Evolutionary conservation across 2,797 vertebrate species (phyloP), one percentile per base, ranked within the genome.

Genomic region (Paedocypris micromegethes): DNA sequence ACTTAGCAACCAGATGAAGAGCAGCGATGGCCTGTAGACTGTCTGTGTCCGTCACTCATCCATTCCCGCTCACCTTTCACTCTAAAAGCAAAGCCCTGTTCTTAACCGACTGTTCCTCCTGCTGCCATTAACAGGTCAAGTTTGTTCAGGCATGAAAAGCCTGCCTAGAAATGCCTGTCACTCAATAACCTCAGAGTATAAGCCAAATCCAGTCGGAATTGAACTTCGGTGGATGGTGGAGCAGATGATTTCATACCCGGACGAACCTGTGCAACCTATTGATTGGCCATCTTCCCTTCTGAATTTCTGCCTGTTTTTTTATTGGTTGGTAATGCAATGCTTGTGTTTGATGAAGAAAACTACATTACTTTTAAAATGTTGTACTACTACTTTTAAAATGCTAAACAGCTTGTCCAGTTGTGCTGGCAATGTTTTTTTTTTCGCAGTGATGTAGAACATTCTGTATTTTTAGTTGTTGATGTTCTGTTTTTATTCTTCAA

Each of bases 21-120:
- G 37, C 62, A 23, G 37, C 5, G 8, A 4, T 45, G 54, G 53
- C 53, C 5, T 5, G 45, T 49, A 50, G 52, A 63, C 6, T 8
- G 9, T 45, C 70, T 55, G 50, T 5, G 41, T 40, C 65, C 68
- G 73, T 67, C 68, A 67, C 58, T 68, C 66, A 62, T 54, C 23
- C 49, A 7, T 5, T 50, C 66, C 43, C 5, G 2, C 52, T 9
- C 50, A n/a, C 9, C 45, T 8, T 37, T 9, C 48, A 41, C 55
- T 45, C 39, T 74, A 75, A 77, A 74, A 77, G 77, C 77, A 74
- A 77, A 76, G 72, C 55, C 73, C 68, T 78, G 79, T 80, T 74
- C 47, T 59, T 70, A 44, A 66, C 72, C 54, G 7, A 38, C 58
- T 64, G 47, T 48, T 65, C 45, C 44, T 46, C 5, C 45, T 59